These are phyloP conservation scores for Mechanitis messenoides DNA, from an alignment of 2,888 invertebrate genomes.

Conservation along the genomic window DNA sequence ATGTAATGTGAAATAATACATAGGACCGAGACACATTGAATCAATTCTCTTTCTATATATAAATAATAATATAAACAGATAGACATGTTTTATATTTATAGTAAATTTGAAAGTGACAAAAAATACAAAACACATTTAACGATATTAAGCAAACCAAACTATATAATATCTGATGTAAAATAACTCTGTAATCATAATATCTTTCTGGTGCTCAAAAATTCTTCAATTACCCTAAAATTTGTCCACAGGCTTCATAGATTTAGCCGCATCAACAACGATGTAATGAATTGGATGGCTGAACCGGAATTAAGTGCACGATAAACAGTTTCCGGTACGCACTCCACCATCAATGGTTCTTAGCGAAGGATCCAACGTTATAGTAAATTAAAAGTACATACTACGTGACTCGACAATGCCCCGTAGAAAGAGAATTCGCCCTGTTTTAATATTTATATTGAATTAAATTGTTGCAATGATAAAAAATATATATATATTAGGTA, in stretches of 20 bases:
- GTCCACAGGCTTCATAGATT: background rate
- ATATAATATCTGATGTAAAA: too few relatives aligned
- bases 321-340: constrained; percentile 19
- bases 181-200: background rate
- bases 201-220: background rate
- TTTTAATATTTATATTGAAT: background rate
- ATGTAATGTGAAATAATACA: too few relatives aligned
- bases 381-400: constrained; percentile 2
- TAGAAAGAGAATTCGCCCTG: background rate
- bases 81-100: too few relatives aligned
- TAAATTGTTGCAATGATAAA: background rate
- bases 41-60: too few relatives aligned
- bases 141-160: too few relatives aligned
- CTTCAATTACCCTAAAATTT: background rate
- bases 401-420: background rate
- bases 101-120: too few relatives aligned
- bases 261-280: constrained; percentile 2
- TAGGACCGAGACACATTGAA: too few relatives aligned
- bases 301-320: constrained; percentile 17
- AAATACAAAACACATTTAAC: too few relatives aligned
- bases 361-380: constrained; percentile 2
- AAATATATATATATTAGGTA: too few relatives aligned
- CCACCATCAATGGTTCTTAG: constrained; percentile 9
- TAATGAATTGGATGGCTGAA: constrained; percentile 11
- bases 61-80: too few relatives aligned